Evolutionary conservation across 1,140 invertebrate genomes (phyloP).

Genomic region (Metaphire vulgaris): DNA sequence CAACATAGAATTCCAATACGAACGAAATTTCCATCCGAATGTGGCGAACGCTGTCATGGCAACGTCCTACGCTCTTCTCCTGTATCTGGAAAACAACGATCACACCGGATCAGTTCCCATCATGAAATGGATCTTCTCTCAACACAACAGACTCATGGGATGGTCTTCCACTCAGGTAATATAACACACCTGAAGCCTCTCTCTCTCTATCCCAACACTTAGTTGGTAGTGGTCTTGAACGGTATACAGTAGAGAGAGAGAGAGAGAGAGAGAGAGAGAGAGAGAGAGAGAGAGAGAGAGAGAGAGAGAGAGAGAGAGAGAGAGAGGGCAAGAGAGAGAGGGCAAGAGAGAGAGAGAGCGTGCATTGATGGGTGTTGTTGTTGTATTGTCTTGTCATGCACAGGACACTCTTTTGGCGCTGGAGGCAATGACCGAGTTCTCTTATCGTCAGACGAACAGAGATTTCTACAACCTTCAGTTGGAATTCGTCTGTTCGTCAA

Average conservation of each 20-base stretch:
- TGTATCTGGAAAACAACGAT: constrained; percentile 2
- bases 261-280: too few relatives aligned
- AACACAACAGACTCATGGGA: constrained; percentile 4
- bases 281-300: background rate
- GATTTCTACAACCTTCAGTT: constrained; percentile 1
- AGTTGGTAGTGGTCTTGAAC: background rate
- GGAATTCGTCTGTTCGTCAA: background rate
- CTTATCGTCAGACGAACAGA: constrained; percentile 10
- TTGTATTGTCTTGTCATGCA: background rate
- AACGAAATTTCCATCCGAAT: background rate
- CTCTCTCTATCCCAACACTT: background rate
- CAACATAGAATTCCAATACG: background rate
- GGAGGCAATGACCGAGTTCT: constrained; percentile 4
- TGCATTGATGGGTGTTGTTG: background rate
- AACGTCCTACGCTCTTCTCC: constrained; percentile 1
- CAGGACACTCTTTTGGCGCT: constrained; percentile 9
- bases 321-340: too few relatives aligned
- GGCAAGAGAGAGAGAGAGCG: too few relatives aligned
- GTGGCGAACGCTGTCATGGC: constrained; percentile 1
- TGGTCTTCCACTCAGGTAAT: constrained; percentile 12
- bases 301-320: too few relatives aligned
- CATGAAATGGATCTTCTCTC: constrained; percentile 8
- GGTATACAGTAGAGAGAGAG: too few relatives aligned
- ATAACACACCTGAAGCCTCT: background rate
- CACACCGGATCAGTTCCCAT: background rate